Percentiles rank a stretch among this genome's conserved stretches.
phyloP scores from a whole-genome alignment of 2,888 invertebrate genomes.

The Eilema sororculum region DNA sequence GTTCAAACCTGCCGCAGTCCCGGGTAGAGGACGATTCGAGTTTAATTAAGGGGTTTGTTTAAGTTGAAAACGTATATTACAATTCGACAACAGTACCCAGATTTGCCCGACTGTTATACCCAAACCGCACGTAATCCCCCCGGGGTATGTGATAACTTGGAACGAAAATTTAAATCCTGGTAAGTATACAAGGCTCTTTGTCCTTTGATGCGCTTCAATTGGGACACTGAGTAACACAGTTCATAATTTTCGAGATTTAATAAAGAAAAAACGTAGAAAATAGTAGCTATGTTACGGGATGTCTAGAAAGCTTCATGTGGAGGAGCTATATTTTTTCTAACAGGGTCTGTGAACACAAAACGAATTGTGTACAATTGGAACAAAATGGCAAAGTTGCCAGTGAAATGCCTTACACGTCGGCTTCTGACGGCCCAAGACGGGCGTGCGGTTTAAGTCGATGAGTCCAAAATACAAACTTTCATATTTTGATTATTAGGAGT shows the following conservation, averaged over 20 bases:
- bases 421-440: too few species aligned
- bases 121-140: background rate
- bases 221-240: background rate
- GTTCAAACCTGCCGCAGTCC: background rate
- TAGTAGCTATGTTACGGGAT: background rate
- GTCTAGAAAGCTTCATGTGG: background rate
- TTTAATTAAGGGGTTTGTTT: conserved; percentile 1
- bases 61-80: background rate
- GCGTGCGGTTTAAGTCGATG: too few species aligned
- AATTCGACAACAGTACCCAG: background rate
- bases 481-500: too few species aligned
- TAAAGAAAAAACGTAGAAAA: background rate
- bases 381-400: too few species aligned
- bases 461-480: too few species aligned
- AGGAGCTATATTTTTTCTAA: background rate
- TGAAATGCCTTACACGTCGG: too few species aligned
- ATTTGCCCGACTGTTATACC: background rate
- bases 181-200: background rate
- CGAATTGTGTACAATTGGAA: too few species aligned
- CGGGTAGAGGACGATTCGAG: too few species aligned
- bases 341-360: background rate
- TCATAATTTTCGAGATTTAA: background rate
- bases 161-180: background rate
- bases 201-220: background rate
- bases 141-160: background rate